Percentiles rank a stretch among this genome's conserved stretches.
Conservation (phyloP, 1,140 invertebrate genomes). For the Hylaeus anthracinus region DNA sequence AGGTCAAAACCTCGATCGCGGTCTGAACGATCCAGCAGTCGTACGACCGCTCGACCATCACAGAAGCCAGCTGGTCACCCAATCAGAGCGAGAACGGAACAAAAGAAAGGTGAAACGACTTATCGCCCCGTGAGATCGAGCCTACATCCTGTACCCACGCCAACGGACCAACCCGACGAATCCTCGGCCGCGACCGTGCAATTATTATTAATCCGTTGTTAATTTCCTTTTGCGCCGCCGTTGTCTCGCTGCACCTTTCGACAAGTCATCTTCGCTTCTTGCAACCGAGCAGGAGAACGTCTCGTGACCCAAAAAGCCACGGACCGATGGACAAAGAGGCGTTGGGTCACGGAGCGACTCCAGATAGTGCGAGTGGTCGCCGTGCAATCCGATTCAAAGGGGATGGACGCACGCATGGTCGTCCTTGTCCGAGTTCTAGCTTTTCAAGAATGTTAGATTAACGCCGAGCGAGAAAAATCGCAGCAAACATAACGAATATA, state of each 20-base stretch:
- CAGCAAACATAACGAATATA: no score
- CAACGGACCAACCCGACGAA: constrained; percentile 41
- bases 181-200: constrained; percentile 48
- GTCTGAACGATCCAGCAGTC: neutral
- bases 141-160: constrained; percentile 68
- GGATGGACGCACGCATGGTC: neutral
- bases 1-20: constrained; percentile 41
- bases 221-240: constrained; percentile 16
- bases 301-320: constrained; percentile 53
- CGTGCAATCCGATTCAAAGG: no score
- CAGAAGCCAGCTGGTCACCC: constrained; percentile 66
- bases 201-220: constrained; percentile 70
- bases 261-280: no score
- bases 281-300: neutral
- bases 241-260: neutral
- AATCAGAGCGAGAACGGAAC: constrained; percentile 81
- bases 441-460: constrained; percentile 32
- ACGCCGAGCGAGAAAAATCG: neutral
- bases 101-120: constrained; percentile 81
- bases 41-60: constrained; percentile 60
- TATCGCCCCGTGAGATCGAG: constrained; percentile 77
- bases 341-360: constrained; percentile 34
- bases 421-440: constrained; percentile 52
- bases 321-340: constrained; percentile 51
- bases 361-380: no score